Conservation (phyloP, 2,113 vertebrate species). For the Cephalopterus ornatus region DNA sequence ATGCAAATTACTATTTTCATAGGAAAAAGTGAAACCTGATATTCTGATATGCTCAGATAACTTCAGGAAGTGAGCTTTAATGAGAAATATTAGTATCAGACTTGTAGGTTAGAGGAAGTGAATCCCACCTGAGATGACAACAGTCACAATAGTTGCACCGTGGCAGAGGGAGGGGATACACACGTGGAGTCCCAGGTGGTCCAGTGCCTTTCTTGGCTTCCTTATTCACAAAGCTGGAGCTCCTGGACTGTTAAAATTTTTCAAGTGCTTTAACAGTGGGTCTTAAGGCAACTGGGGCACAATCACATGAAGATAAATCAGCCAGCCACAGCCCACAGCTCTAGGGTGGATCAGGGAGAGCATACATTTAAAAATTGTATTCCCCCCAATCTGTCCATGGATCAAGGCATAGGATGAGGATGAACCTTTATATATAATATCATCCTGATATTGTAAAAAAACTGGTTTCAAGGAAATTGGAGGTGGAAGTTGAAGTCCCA, state of each 20-base stretch:
- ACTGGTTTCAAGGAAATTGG: not conserved
- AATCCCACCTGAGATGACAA: not conserved
- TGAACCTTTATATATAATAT: not conserved
- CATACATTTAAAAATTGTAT: not conserved
- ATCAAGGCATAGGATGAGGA: not conserved
- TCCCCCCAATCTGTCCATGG: not conserved
- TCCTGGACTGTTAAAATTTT: not conserved
- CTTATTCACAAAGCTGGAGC: not conserved
- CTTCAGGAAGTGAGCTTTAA: not conserved
- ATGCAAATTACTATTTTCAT: not conserved
- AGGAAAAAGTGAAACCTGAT: not conserved
- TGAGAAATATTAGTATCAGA: not conserved
- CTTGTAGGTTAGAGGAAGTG: not conserved
- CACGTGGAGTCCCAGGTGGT: fast-evolving
- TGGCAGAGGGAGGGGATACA: not conserved
- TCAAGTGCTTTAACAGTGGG: not conserved
- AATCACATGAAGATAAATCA: not conserved
- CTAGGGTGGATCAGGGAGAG: not conserved
- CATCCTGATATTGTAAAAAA: not conserved
- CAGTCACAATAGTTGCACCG: not conserved
- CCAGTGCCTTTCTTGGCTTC: not conserved
- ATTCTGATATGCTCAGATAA: not conserved
- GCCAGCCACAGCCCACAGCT: not conserved
- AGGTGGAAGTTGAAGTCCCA: not conserved
- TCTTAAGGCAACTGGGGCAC: not conserved